Evolutionary conservation across 2,113 vertebrate species (phyloP).

Genomic region (Labeo catla): DNA sequence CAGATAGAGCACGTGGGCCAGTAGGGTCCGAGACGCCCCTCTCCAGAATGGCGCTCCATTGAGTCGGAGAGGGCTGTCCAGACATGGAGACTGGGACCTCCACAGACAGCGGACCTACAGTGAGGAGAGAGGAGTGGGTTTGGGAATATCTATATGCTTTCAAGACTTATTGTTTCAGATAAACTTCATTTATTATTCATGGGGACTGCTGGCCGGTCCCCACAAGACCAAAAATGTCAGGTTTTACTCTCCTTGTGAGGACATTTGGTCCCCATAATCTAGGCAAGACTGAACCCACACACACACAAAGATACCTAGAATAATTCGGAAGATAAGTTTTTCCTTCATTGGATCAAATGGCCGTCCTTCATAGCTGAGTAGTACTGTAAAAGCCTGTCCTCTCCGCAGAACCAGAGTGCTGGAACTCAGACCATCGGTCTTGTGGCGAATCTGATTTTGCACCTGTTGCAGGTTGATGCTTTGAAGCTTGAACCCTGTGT

Average conservation of each 20-base stretch:
- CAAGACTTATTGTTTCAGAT: too few species aligned
- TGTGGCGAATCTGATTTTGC: constrained; percentile 67
- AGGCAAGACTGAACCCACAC: not conserved
- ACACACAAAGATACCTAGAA: constrained; percentile 63
- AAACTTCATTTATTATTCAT: too few species aligned
- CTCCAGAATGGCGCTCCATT: constrained; percentile 67
- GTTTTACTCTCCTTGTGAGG: too few species aligned
- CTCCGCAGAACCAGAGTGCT: constrained; percentile 71
- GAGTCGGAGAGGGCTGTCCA: not conserved
- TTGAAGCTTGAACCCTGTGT: constrained; percentile 62
- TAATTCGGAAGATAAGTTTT: constrained; percentile 62
- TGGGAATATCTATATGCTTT: not conserved
- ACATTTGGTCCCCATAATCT: not conserved
- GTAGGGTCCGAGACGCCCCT: not conserved
- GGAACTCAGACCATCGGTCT: constrained; percentile 65
- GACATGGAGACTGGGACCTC: constrained; percentile 61
- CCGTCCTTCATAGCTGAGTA: constrained; percentile 56
- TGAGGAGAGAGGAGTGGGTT: not conserved
- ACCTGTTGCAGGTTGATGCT: constrained; percentile 60
- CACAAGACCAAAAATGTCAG: too few species aligned
- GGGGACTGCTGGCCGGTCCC: too few species aligned
- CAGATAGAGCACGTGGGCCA: constrained; percentile 32
- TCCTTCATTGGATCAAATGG: constrained; percentile 63
- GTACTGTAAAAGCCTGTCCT: constrained; percentile 69
- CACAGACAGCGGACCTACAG: constrained; percentile 62